Conservation (phyloP, 1,140 invertebrate genomes). For the Notospermus geniculatus region DNA sequence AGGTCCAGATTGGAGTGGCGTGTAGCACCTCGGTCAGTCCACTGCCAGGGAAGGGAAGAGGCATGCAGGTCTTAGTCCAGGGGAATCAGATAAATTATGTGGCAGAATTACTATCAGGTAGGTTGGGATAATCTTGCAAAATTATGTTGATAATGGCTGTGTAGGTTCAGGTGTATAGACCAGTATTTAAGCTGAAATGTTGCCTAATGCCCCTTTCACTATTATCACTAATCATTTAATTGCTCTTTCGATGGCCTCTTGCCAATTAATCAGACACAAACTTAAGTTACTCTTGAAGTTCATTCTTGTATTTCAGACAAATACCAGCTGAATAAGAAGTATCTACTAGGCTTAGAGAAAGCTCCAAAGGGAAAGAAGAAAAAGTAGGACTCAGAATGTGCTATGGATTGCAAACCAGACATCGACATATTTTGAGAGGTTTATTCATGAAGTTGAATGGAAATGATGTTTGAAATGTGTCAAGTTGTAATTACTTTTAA, state of each 20-base stretch:
- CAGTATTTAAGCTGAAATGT: background rate
- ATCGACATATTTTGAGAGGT: no score
- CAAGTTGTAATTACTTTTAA: no score
- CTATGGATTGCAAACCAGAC: no score
- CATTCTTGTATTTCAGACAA: constrained; percentile 35
- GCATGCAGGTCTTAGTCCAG: constrained; percentile 80
- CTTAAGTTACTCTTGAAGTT: background rate
- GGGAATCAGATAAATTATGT: constrained; percentile 85
- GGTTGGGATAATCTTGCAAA: background rate
- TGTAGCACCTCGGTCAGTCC: constrained; percentile 81
- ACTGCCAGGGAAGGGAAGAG: constrained; percentile 67
- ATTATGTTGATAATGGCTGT: constrained; percentile 4
- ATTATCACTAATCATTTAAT: background rate
- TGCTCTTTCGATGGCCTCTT: background rate
- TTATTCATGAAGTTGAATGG: no score
- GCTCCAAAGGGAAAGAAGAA: constrained; percentile 35
- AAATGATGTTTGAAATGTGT: no score
- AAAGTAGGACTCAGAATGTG: no score
- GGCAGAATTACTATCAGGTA: constrained; percentile 69
- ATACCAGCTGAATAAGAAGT: constrained; percentile 50
- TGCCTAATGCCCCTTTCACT: background rate
- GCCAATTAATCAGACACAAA: background rate
- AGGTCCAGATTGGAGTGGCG: constrained; percentile 79
- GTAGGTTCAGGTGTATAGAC: background rate
- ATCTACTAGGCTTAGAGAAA: constrained; percentile 49